Conservation (phyloP, 2,888 invertebrate species). For the Malthinus flaveolus region DNA sequence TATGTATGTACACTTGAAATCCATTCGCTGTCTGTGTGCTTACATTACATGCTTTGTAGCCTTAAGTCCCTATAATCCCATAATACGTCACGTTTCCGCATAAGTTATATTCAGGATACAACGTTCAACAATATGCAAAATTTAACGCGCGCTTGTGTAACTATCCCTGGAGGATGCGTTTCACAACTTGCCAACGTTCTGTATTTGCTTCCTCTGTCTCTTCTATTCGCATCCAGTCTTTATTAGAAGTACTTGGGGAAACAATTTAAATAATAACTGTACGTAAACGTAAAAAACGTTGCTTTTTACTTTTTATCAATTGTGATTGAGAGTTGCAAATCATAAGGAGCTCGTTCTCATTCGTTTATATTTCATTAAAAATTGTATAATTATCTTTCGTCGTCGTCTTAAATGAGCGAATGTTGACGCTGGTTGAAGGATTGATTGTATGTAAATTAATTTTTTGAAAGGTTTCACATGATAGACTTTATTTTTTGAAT, state of each 20-base stretch:
- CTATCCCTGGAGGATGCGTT: conserved; percentile 12
- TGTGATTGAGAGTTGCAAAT: no score
- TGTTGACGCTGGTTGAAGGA: no score
- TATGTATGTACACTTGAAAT: conserved; percentile 10
- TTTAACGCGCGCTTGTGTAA: conserved; percentile 14
- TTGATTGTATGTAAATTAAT: no score
- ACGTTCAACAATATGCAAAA: conserved; percentile 15
- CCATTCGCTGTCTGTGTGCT: conserved; percentile 11
- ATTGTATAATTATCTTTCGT: no score
- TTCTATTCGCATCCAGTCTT: background rate
- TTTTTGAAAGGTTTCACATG: no score
- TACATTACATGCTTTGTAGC: conserved; percentile 16
- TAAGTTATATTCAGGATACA: conserved; percentile 14
- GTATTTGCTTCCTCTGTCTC: conserved; percentile 11
- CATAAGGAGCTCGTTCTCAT: no score
- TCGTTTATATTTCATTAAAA: no score
- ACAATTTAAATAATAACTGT: no score
- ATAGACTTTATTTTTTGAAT: no score
- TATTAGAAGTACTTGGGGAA: background rate
- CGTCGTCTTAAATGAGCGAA: no score
- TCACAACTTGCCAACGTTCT: conserved; percentile 14
- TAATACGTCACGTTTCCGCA: conserved; percentile 18
- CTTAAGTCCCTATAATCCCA: conserved; percentile 15
- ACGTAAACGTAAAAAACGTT: no score
- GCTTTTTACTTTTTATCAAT: no score